Base-by-base conservation (phyloP, 2,113 vertebrate species). In the rat (Rattus norvegicus) region DNA sequence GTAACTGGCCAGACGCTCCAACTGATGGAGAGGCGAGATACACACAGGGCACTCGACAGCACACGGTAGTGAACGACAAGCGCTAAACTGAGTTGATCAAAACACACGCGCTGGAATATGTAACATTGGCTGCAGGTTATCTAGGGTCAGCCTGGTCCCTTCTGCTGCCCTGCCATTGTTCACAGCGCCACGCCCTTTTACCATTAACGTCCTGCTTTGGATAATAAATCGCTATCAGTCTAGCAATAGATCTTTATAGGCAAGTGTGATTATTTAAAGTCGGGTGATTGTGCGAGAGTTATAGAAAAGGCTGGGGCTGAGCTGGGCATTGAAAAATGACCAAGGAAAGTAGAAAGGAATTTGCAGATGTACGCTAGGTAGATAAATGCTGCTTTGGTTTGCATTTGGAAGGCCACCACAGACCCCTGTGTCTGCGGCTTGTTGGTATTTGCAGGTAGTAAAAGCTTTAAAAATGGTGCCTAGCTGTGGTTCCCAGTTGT, bases 261-360 rank as follows among this genome's bases (percentile, higher is more conserved):
- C n/a, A 94, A 56, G 70, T 69, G 16, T 88, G 56, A 79, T 85
- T 39, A 89, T 52, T 90, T 14, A 95, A 43, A 84, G 59, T 49
- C 26, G 43, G 36, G 54, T 77, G 19, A 20, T 49, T 43, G 95
- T 92, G 72, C 0, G 63, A 79, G 47, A 75, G 5, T 75, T 95
- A 73, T 54, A 28, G 36, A 52, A 89, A 96, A 85, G 54, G 79
- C 28, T 84, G 1, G 56, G 22, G 16, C 36, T 83, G 43, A 54
- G 39, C 7, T 86, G 33, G 36, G 12, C 28, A 77, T 72, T 94
- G 67, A 77, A 95, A 92, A 75, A 90, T 43, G 52, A 22, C 47
- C 79, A 91, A 81, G 79, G 52, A 63, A 81, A 95, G 63, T 30
- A 85, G 61, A 94, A 92, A 73, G 56, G 19, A 76, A 36, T 7